These are phyloP conservation scores for Limosa lapponica DNA, from an alignment of 2,797 vertebrate species.

Conservation along the genomic window DNA sequence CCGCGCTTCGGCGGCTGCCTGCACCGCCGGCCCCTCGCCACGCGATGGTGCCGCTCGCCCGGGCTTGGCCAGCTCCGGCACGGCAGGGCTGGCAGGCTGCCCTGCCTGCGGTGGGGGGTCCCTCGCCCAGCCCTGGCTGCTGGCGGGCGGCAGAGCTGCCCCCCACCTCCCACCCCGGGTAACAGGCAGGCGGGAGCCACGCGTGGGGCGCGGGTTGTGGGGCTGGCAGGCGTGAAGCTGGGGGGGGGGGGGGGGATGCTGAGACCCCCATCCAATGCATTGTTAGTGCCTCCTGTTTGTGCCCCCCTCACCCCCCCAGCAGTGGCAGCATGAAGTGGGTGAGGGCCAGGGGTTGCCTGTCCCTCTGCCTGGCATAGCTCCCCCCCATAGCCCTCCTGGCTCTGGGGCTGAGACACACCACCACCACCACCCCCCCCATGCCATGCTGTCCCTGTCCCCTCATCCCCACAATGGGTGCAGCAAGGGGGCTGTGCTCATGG, in stretches of 20 bases:
- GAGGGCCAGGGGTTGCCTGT: neutral
- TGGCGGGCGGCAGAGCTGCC: neutral
- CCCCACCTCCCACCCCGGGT: accelerated
- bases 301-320: neutral
- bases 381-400: no score
- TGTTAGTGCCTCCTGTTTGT: accelerated
- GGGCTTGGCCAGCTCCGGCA: neutral
- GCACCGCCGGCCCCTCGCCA: neutral
- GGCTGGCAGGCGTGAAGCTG: neutral
- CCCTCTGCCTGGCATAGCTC: neutral
- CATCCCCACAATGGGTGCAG: accelerated
- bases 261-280: accelerated
- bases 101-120: neutral
- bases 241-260: neutral
- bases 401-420: neutral
- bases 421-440: no score
- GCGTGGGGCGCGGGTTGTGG: neutral
- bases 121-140: neutral
- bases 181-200: neutral
- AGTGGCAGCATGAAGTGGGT: accelerated
- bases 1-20: neutral
- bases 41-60: conserved; percentile 49
- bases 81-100: neutral
- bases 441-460: neutral
- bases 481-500: accelerated